Evolutionary conservation across 2,113 vertebrate genomes (phyloP), one percentile per base, ranked within the genome.

Genomic region (Xerus inauris): DNA sequence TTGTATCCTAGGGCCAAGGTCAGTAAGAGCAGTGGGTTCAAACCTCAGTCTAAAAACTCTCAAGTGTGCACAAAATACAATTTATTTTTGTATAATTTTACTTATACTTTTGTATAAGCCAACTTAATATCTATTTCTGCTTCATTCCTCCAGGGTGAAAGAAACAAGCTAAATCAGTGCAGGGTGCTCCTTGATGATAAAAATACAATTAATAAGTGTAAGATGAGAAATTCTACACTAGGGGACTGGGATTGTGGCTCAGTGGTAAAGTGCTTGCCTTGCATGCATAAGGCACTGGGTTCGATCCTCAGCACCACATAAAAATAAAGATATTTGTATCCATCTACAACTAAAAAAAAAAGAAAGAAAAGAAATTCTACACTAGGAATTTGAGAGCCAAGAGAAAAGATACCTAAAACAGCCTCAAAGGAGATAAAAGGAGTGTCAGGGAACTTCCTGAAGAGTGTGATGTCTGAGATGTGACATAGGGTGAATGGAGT

Each of bases 111-210:
- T 89, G 81, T 84, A 32, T 57, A 87, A 87, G 13, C 75, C 91
- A 87, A n/a, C 84, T 89, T 87, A 83, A 82, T 82, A 90, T 93
- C 71, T 84, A 7, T 80, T 90, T 88, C 42, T 94, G 47, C 32
- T n/a, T 47, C 40, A 64, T 20, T 62, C 69, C 69, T 86, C 91
- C 38, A 94, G 71, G 40, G 64, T 79, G 49, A 30, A 19, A 67
- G 69, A 86, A 73, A 89, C n/a, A 94, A 94, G 54, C 54, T 94
- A 83, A 94, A 91, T 89, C 84, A 89, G 59, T 59, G 57, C 38
- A 89, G 17, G 24, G 13, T 65, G 6, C 54, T 40, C 47, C 62
- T 47, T 32, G 54, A 87, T 30, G 57, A 91, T 91, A 51, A 91
- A 91, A 94, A 85, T 51, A 91, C 45, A 89, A 91, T 88, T 72